Percentiles rank a stretch among this genome's conserved stretches.
These are phyloP conservation scores for Smittia sp. DNA, from an alignment of 2,888 invertebrate genomes.

Conservation along the genomic window DNA sequence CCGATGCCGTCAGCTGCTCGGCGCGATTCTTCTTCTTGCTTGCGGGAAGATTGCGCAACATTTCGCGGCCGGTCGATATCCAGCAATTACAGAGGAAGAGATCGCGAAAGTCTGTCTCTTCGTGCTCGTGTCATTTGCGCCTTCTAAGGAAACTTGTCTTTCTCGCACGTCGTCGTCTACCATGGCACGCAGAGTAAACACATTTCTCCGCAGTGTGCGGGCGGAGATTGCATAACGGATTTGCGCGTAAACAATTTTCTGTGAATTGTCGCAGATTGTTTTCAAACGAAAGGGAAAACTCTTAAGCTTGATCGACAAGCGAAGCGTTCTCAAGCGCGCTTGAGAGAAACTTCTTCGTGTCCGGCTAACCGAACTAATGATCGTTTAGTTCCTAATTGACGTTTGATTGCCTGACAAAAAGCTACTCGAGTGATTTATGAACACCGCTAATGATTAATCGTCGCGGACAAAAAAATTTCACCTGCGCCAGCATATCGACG, in stretches of 20 bases:
- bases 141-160: slow-evolving; percentile 13
- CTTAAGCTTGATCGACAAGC: background rate
- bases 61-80: background rate
- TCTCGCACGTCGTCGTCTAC: background rate
- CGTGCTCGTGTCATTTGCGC: background rate
- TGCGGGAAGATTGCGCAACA: background rate
- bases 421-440: too few species aligned
- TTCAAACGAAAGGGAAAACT: background rate
- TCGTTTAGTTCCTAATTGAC: too few species aligned
- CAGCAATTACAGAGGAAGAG: background rate
- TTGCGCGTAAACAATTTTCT: background rate
- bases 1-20: too few species aligned
- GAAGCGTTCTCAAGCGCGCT: too few species aligned
- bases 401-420: too few species aligned
- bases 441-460: too few species aligned
- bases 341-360: too few species aligned
- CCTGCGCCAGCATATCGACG: too few species aligned
- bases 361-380: too few species aligned
- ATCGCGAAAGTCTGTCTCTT: slow-evolving; percentile 9
- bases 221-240: background rate
- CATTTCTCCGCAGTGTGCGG: background rate
- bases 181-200: background rate
- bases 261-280: background rate
- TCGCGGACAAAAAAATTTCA: too few species aligned
- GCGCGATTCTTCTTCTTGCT: too few species aligned